phyloP scores from a whole-genome alignment of 2,113 vertebrate species.

The Lampris incognitus region DNA sequence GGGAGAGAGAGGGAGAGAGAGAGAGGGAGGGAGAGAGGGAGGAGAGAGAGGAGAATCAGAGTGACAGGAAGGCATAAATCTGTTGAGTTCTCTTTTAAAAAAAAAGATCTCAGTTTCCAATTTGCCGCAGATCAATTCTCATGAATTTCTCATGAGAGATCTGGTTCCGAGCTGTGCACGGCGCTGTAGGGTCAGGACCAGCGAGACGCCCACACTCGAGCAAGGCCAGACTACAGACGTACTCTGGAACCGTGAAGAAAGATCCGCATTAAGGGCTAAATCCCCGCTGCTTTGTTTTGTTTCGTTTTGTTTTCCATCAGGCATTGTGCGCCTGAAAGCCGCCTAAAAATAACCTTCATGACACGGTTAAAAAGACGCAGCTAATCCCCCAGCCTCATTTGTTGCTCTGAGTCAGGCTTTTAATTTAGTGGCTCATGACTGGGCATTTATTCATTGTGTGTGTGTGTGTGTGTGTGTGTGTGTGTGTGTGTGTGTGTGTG shows the following conservation, averaged over 20 bases:
- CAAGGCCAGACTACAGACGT: constrained; percentile 1
- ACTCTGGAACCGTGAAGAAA: neutral
- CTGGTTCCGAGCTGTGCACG: neutral
- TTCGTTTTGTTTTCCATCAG: too few relatives aligned
- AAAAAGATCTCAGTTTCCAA: neutral
- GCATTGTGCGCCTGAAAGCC: constrained; percentile 41
- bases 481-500: neutral
- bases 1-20: too few relatives aligned
- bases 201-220: neutral
- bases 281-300: constrained; percentile 29
- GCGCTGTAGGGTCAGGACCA: neutral
- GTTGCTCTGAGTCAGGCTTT: constrained; percentile 51
- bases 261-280: constrained; percentile 31
- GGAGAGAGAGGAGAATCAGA: neutral
- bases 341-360: constrained; percentile 65
- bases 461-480: constrained; percentile 11
- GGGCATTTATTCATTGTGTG: constrained; percentile 18
- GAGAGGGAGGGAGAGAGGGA: neutral
- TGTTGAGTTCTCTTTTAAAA: neutral
- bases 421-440: constrained; percentile 52
- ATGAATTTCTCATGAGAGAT: neutral
- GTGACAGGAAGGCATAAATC: too few relatives aligned
- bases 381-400: constrained; percentile 52
- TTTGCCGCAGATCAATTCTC: neutral
- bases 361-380: constrained; percentile 46